Evolutionary conservation across 37 sponge, comb jelly and placozoan species (phyloP).

Genomic region (Hormiphora californensis): DNA sequence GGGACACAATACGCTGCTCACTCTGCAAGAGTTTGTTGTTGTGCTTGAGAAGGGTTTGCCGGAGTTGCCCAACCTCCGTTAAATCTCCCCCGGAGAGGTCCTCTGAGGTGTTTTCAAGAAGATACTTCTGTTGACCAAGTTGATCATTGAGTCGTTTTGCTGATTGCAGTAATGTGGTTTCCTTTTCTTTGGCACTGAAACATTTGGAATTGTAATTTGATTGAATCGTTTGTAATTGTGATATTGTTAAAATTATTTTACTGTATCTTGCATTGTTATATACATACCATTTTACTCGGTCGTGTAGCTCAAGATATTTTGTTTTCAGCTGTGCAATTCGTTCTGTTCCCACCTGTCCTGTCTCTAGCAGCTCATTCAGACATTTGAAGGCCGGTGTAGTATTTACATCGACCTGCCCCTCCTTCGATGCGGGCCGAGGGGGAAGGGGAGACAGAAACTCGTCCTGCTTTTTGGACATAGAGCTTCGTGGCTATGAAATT

Average conservation of each 20-base stretch:
- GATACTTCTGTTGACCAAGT: conserved; percentile 48
- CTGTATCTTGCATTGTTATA: neutral
- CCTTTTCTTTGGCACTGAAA: conserved; percentile 49
- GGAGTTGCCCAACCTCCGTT: conserved; percentile 39
- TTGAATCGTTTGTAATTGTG: neutral
- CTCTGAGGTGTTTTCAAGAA: conserved; percentile 50
- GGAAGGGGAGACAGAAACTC: conserved; percentile 44
- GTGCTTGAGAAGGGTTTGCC: conserved; percentile 47
- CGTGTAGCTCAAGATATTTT: conserved; percentile 23
- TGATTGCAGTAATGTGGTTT: conserved; percentile 45
- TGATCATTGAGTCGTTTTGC: conserved; percentile 48
- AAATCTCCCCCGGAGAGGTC: conserved; percentile 39
- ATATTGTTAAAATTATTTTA: neutral
- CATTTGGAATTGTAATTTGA: neutral
- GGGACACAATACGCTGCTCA: conserved; percentile 32
- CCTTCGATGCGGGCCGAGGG: conserved; percentile 44
- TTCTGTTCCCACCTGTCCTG: conserved; percentile 34
- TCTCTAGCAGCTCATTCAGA: conserved; percentile 40
- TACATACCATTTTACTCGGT: conserved; percentile 16
- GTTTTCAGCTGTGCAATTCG: conserved; percentile 40
- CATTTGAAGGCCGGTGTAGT: conserved; percentile 31
- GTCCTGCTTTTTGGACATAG: conserved; percentile 53
- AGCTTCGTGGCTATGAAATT: no score
- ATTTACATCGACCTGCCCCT: conserved; percentile 31
- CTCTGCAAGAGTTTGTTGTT: conserved; percentile 41